Percentiles rank a stretch among this genome's conserved stretches.
These are phyloP conservation scores for Pomacea maculata DNA, from an alignment of 1,140 invertebrate genomes.

Conservation along the genomic window DNA sequence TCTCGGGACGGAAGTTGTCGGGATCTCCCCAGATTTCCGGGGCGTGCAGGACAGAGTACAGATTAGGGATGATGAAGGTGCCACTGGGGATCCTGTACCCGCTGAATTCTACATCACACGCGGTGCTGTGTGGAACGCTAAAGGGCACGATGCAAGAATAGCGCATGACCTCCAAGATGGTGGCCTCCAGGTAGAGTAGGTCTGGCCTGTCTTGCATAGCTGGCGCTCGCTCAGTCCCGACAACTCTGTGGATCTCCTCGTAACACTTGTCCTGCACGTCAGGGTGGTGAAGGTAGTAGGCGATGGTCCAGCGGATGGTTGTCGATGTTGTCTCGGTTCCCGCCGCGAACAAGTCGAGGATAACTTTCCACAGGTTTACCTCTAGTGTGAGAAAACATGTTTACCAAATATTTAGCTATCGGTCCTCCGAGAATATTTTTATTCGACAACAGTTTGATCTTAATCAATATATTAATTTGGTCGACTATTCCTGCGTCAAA, in stretches of 20 bases:
- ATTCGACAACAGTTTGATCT: too few relatives aligned
- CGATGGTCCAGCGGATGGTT: slow-evolving; percentile 74
- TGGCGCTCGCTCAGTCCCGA: slow-evolving; percentile 80
- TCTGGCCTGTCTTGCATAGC: slow-evolving; percentile 76
- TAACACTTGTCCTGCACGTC: slow-evolving; percentile 81
- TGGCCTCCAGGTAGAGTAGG: slow-evolving; percentile 48
- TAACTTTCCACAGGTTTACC: slow-evolving; percentile 13
- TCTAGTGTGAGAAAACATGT: background rate
- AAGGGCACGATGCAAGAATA: slow-evolving; percentile 61
- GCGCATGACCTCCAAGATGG: slow-evolving; percentile 58
- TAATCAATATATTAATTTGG: too few relatives aligned
- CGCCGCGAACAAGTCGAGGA: slow-evolving; percentile 33
- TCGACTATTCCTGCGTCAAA: too few relatives aligned
- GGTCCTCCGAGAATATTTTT: too few relatives aligned
- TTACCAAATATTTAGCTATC: too few relatives aligned
- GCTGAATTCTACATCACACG: slow-evolving; percentile 45
- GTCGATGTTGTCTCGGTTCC: slow-evolving; percentile 39
- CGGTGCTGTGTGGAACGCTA: slow-evolving; percentile 57
- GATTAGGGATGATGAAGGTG: slow-evolving; percentile 59
- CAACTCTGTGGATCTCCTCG: slow-evolving; percentile 84
- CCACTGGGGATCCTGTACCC: slow-evolving; percentile 60
- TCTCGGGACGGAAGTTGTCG: slow-evolving; percentile 75
- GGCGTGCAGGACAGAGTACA: slow-evolving; percentile 60
- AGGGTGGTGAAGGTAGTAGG: slow-evolving; percentile 80
- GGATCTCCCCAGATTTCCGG: slow-evolving; percentile 74